Conservation (phyloP, 1,140 invertebrate genomes). For the Polypedilum pembai region DNA sequence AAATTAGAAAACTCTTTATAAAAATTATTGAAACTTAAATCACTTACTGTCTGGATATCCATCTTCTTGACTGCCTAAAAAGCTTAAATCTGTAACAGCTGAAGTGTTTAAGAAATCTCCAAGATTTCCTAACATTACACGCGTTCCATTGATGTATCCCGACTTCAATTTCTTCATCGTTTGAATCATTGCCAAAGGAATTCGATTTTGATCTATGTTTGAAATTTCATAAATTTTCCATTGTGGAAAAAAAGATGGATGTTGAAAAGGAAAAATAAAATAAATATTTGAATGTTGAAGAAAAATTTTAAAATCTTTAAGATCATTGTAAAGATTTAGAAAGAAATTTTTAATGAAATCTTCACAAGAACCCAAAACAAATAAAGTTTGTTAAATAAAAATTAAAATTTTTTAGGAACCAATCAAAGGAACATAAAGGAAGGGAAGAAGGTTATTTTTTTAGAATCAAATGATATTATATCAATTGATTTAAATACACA, state of each 20-base stretch:
- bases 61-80: conserved; percentile 84
- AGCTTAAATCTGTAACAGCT: conserved; percentile 91
- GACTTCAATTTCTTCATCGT: conserved; percentile 98
- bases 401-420: too few species aligned
- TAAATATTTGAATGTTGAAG: too few species aligned
- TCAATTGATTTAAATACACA: too few species aligned
- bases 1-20: neutral
- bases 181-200: conserved; percentile 88
- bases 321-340: too few species aligned
- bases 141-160: conserved; percentile 96
- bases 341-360: too few species aligned
- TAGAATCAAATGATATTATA: too few species aligned
- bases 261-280: neutral
- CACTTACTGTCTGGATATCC: conserved; percentile 72
- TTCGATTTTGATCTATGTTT: conserved; percentile 79
- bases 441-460: too few species aligned
- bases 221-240: neutral
- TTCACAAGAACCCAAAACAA: too few species aligned
- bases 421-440: too few species aligned
- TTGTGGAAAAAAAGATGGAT: conserved; percentile 25
- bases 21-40: conserved; percentile 27
- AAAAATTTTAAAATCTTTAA: too few species aligned
- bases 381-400: too few species aligned
- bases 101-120: conserved; percentile 92
- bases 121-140: conserved; percentile 84